phyloP scores from a whole-genome alignment of 2,113 vertebrate species.

The Scartelaos histophorus region DNA sequence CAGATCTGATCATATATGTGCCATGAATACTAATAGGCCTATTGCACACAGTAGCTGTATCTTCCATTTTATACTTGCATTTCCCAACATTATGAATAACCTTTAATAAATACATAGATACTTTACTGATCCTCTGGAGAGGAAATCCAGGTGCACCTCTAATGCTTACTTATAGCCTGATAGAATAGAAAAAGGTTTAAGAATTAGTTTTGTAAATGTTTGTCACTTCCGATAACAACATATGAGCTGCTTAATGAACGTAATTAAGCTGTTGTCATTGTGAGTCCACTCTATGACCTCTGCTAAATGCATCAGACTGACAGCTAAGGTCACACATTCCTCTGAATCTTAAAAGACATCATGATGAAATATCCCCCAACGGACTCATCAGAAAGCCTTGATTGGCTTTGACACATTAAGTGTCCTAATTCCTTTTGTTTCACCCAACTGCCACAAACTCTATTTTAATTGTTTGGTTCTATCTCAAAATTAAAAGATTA shows the following conservation, averaged over 20 bases:
- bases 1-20: slow-evolving; percentile 14
- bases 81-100: neutral
- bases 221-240: neutral
- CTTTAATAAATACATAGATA: no score
- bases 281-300: slow-evolving; percentile 26
- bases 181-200: neutral
- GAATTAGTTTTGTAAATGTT: neutral
- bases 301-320: slow-evolving; percentile 23
- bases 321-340: slow-evolving; percentile 40
- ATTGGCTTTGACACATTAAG: slow-evolving; percentile 44
- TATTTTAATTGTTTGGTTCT: slow-evolving; percentile 70
- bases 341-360: slow-evolving; percentile 26
- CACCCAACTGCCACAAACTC: slow-evolving; percentile 49
- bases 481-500: slow-evolving; percentile 73
- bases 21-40: slow-evolving; percentile 3
- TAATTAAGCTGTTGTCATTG: slow-evolving; percentile 10
- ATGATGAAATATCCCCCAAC: slow-evolving; percentile 17
- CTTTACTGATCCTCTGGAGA: no score
- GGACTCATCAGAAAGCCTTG: slow-evolving; percentile 25
- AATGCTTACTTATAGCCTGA: no score
- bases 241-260: neutral
- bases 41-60: neutral
- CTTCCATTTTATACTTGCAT: neutral
- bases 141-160: no score
- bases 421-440: slow-evolving; percentile 64